Evolutionary conservation across 1,140 invertebrate genomes (phyloP).

Genomic region (Amphibalanus amphitrite): DNA sequence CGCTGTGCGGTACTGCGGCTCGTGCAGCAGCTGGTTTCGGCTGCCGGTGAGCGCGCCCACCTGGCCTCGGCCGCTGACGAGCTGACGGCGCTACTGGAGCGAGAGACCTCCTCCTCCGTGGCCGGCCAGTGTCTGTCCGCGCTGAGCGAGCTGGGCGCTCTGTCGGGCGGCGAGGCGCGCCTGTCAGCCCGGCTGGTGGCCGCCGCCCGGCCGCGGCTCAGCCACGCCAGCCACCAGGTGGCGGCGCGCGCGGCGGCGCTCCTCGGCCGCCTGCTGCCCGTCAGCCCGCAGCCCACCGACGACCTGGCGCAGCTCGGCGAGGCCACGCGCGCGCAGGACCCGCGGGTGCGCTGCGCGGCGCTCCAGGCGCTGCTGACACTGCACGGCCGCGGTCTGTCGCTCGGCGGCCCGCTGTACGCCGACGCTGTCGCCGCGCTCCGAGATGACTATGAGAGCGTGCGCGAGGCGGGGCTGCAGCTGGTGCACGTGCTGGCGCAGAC

Average conservation of each 20-base stretch:
- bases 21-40: not conserved
- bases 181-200: not conserved
- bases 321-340: not conserved
- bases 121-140: not conserved
- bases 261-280: not conserved
- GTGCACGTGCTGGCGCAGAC: slow-evolving; percentile 51
- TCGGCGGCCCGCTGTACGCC: slow-evolving; percentile 42
- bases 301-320: not conserved
- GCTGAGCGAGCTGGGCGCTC: not conserved
- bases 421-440: slow-evolving; percentile 61
- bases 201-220: not conserved
- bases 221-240: not conserved
- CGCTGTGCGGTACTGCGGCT: not conserved
- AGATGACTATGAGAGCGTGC: slow-evolving; percentile 88
- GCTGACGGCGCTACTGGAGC: not conserved
- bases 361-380: not conserved
- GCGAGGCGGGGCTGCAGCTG: slow-evolving; percentile 64
- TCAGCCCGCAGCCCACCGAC: not conserved
- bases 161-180: not conserved
- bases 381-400: not conserved
- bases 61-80: not conserved
- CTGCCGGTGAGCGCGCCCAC: not conserved
- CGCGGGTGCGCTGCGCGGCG: not conserved
- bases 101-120: not conserved
- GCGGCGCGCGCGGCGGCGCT: not conserved